Percentiles rank a stretch among this genome's conserved stretches.
phyloP scores from a whole-genome alignment of 2,797 vertebrate genomes.

The Lacerta bilineata region DNA sequence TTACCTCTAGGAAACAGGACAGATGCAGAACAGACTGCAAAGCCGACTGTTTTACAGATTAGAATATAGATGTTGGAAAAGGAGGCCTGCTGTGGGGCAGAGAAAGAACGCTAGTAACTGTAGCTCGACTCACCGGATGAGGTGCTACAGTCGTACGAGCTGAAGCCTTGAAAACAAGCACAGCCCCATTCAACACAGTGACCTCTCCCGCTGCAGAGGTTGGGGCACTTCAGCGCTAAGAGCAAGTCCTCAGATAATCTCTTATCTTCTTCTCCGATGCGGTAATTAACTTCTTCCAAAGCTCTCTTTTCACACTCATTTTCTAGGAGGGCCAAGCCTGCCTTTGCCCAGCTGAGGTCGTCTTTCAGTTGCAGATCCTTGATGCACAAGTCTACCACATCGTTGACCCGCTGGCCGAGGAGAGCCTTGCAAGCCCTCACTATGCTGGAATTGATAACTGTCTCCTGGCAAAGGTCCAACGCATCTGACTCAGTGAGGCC shows the following conservation, averaged over 20 bases:
- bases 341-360: slow-evolving; percentile 83
- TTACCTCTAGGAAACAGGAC: slow-evolving; percentile 29
- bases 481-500: slow-evolving; percentile 81
- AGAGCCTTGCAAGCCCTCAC: slow-evolving; percentile 81
- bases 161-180: slow-evolving; percentile 85
- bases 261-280: slow-evolving; percentile 44
- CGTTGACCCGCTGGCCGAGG: slow-evolving; percentile 72
- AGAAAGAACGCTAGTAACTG: slow-evolving; percentile 41
- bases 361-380: slow-evolving; percentile 90
- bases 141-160: slow-evolving; percentile 87
- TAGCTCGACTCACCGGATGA: slow-evolving; percentile 80
- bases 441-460: slow-evolving; percentile 85
- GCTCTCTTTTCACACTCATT: slow-evolving; percentile 91
- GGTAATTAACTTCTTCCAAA: slow-evolving; percentile 79
- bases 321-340: slow-evolving; percentile 86
- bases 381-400: slow-evolving; percentile 83
- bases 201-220: slow-evolving; percentile 85
- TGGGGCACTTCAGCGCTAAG: slow-evolving; percentile 83
- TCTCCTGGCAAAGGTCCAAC: slow-evolving; percentile 77
- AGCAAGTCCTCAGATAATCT: slow-evolving; percentile 76
- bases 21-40: slow-evolving; percentile 24
- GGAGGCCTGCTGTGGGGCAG: not conserved
- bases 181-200: slow-evolving; percentile 89
- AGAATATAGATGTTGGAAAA: not conserved
- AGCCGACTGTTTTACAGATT: not conserved